These are phyloP conservation scores for Xylota segnis DNA, from an alignment of 2,888 invertebrate genomes.

Conservation along the genomic window DNA sequence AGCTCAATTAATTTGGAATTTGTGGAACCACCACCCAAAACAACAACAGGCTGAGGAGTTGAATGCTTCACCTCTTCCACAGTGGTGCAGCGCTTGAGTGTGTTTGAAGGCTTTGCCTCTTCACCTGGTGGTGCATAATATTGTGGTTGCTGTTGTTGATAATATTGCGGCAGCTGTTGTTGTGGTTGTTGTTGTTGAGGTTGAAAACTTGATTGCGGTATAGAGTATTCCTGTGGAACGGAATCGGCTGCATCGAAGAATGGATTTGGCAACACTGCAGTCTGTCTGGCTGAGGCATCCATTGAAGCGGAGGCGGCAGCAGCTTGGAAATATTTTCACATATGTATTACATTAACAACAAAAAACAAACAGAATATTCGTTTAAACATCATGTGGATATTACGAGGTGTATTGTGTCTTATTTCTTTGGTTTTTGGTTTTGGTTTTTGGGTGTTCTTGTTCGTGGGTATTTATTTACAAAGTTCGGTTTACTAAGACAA, in stretches of 20 bases:
- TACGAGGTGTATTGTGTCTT: constrained; percentile 65
- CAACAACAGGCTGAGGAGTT: constrained; percentile 38
- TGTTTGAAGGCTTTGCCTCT: constrained; percentile 65
- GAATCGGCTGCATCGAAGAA: constrained; percentile 82
- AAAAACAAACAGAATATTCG: constrained; percentile 20
- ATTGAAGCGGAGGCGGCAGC: constrained; percentile 68
- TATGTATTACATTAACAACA: constrained; percentile 38
- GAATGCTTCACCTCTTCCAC: constrained; percentile 69
- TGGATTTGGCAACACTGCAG: constrained; percentile 82
- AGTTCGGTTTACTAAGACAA: constrained; percentile 36
- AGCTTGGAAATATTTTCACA: constrained; percentile 72
- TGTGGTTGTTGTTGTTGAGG: constrained; percentile 75
- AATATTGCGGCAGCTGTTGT: constrained; percentile 68
- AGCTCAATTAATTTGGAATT: constrained; percentile 49
- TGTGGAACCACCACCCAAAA: constrained; percentile 10
- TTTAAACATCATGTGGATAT: constrained; percentile 51
- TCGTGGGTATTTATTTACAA: constrained; percentile 47
- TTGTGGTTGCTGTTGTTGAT: constrained; percentile 77
- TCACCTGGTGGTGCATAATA: constrained; percentile 77
- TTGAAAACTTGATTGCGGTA: constrained; percentile 49
- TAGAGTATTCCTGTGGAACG: constrained; percentile 45
- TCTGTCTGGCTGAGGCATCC: constrained; percentile 66
- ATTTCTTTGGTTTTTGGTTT: constrained; percentile 28
- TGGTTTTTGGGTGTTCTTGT: constrained; percentile 44
- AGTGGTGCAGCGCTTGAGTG: constrained; percentile 61